phyloP scores from a whole-genome alignment of 64 coral and sea anemone species.

The Trachythela sp. region DNA sequence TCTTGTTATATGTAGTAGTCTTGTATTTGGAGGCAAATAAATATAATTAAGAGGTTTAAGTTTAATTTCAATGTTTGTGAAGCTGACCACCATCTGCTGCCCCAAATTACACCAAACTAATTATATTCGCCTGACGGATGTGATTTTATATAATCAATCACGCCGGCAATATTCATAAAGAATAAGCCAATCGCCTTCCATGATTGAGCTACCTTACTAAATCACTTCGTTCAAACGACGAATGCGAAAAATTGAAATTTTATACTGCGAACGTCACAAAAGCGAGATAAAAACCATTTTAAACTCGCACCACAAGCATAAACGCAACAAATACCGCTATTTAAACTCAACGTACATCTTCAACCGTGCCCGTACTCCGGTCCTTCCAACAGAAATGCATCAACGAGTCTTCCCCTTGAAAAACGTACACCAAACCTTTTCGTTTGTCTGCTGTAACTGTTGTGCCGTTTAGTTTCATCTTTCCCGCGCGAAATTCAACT shows the following conservation, averaged over 20 bases:
- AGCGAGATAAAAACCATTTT: neutral
- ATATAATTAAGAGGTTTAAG: too few species aligned
- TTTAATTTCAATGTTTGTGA: neutral
- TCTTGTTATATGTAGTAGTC: too few species aligned
- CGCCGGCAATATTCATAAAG: neutral
- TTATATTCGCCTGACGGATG: neutral
- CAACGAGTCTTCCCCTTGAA: constrained; percentile 89
- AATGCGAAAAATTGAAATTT: neutral
- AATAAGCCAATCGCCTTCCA: neutral
- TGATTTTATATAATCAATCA: neutral
- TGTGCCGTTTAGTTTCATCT: constrained; percentile 90
- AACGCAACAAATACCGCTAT: neutral
- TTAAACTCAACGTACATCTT: constrained; percentile 64
- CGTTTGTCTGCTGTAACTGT: constrained; percentile 96
- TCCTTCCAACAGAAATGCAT: constrained; percentile 99
- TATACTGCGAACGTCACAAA: too few species aligned
- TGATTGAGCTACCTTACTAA: neutral
- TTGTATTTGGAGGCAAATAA: too few species aligned
- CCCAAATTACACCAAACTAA: too few species aligned
- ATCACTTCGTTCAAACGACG: neutral
- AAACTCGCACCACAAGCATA: neutral
- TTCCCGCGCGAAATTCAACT: constrained; percentile 95
- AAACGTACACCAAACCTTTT: constrained; percentile 92
- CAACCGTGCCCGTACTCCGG: constrained; percentile 68
- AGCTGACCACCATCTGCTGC: too few species aligned